Evolutionary conservation across 2,113 vertebrate species (phyloP), one percentile per base, ranked within the genome.

Genomic region (Mobula hypostoma): DNA sequence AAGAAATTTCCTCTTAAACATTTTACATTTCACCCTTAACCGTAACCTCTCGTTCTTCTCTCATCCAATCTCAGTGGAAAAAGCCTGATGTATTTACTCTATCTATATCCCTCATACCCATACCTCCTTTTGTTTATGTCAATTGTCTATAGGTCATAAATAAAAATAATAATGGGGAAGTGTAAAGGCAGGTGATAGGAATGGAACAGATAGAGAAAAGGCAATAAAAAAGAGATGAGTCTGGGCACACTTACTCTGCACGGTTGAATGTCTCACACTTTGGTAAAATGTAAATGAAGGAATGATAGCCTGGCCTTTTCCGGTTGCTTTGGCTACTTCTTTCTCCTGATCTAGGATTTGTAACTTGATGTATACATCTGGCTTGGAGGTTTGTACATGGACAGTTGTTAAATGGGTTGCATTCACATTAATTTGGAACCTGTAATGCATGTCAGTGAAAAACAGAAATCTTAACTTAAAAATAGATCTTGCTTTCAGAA

Each of bases 261-360:
- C 94, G 87, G 94, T 96, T 94, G 94, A 36, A 94, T 91, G 66
- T 0, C 78, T 95, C 94, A 96, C 95, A 94, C 95, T 96, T 1
- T 95, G 94, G 91, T 96, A 91, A 96, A 99, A 98, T 94, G 94
- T 94, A 96, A 98, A 97, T 14, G 96, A 95, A 36, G 98, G 98
- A 94, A 99, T 98, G 15, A 98, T 40, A 74, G 96, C 97, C 68
- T 97, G 96, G 56, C 98, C 98, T 94, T 96, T 98, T 68, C 98
- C 98, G 0, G 82, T 95, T 77, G 95, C 94, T 94, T 96, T 95
- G 0, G 94, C 95, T 17, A 98, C 94, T 94, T 96, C 95, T 82
- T 96, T 96, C 72, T 98, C 97, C 2, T 97, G 96, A 95, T 99
- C 97, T 94, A 99, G 95, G 94, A 99, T 94, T 94, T 97, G 97